These are phyloP conservation scores for Leptodactylus fallax DNA, from an alignment of 2,797 vertebrate species.

Conservation along the genomic window DNA sequence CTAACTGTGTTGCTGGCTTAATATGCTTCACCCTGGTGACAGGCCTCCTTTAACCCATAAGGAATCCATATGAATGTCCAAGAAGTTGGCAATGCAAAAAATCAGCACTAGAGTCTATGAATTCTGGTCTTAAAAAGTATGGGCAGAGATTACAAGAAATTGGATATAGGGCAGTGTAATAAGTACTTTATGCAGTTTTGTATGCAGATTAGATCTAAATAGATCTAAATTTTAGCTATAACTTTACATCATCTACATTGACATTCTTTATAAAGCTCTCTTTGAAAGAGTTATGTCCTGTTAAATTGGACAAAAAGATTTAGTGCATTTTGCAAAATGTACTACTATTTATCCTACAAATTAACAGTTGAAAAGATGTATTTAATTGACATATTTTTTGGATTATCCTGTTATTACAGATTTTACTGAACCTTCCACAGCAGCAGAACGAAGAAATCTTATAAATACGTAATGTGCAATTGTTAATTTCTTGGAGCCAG, in stretches of 20 bases:
- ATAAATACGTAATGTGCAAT: conserved; percentile 57
- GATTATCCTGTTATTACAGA: conserved; percentile 47
- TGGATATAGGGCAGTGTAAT: too few species aligned
- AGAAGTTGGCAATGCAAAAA: too few species aligned
- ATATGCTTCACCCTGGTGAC: too few species aligned
- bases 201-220: too few species aligned
- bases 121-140: too few species aligned
- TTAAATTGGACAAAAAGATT: conserved; percentile 35
- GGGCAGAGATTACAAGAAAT: too few species aligned
- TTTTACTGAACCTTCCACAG: conserved; percentile 28
- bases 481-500: conserved; percentile 47
- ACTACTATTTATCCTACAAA: conserved; percentile 49
- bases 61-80: too few species aligned
- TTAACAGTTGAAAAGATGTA: conserved; percentile 21
- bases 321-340: conserved; percentile 9
- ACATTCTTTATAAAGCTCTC: not conserved
- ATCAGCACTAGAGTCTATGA: too few species aligned
- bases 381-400: conserved; percentile 41
- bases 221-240: too few species aligned
- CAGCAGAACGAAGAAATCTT: conserved; percentile 46
- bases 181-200: too few species aligned
- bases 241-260: not conserved
- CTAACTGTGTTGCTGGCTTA: too few species aligned
- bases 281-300: not conserved
- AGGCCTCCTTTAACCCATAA: too few species aligned